Percentiles rank a stretch among this genome's conserved stretches.
Evolutionary conservation across 2,888 invertebrate species (phyloP).

Genomic region (Drosophila mayaguana): DNA sequence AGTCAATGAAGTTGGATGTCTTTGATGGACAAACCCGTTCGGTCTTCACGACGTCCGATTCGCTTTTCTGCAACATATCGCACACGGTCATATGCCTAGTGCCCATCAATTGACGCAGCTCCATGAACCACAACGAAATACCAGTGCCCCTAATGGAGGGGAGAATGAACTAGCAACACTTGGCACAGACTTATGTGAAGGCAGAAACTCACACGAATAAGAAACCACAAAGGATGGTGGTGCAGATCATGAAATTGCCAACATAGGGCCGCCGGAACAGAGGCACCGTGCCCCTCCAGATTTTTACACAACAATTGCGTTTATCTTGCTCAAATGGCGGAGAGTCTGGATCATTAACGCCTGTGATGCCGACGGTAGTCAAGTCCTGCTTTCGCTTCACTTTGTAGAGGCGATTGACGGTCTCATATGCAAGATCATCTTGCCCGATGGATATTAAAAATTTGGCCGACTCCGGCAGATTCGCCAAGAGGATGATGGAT

Average conservation of each 20-base stretch:
- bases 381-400: constrained; percentile 33
- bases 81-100: constrained; percentile 7
- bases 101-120: constrained; percentile 9
- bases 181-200: too few species aligned
- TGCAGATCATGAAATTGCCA: neutral
- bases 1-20: constrained; percentile 11
- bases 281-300: constrained; percentile 25
- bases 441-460: constrained; percentile 32
- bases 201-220: constrained; percentile 39
- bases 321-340: accelerated
- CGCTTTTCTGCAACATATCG: neutral
- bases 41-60: too few species aligned
- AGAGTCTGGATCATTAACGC: constrained; percentile 11
- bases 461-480: constrained; percentile 57
- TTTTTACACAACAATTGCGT: neutral
- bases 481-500: accelerated
- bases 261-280: constrained; percentile 22
- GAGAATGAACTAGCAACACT: neutral
- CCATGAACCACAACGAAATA: constrained; percentile 25
- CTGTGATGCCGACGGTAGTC: constrained; percentile 34
- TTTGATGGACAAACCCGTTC: neutral
- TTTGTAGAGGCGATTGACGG: constrained; percentile 37
- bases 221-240: constrained; percentile 1
- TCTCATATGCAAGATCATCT: constrained; percentile 24
- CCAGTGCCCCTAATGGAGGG: constrained; percentile 34